Conservation (phyloP, 2,888 invertebrate species). For the Autographa gamma region DNA sequence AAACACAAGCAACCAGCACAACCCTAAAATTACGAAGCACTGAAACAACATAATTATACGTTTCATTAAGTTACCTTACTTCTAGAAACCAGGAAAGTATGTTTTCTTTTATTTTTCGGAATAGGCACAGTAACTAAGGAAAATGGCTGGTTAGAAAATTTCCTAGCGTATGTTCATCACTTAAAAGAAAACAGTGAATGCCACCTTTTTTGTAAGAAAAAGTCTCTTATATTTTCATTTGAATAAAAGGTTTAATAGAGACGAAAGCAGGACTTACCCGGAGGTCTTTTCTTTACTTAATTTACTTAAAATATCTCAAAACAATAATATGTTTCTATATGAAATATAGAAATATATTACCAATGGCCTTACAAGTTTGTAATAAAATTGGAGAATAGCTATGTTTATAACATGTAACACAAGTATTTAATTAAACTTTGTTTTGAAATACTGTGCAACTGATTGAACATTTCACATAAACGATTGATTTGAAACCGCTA, state of each 20-base stretch:
- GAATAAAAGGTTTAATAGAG: constrained; percentile 28
- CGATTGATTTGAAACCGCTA: too few relatives aligned
- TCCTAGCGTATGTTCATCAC: constrained; percentile 32
- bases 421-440: too few relatives aligned
- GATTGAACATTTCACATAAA: too few relatives aligned
- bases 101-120: background rate
- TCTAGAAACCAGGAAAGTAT: background rate
- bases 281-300: constrained; percentile 11
- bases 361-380: too few relatives aligned
- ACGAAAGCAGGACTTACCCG: constrained; percentile 15
- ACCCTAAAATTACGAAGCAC: background rate
- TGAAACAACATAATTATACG: constrained; percentile 7
- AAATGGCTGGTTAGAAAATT: constrained; percentile 11
- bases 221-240: constrained; percentile 29
- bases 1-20: background rate
- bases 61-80: background rate
- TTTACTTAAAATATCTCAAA: constrained; percentile 13
- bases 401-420: too few relatives aligned
- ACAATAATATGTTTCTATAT: constrained; percentile 5
- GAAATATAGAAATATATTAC: background rate
- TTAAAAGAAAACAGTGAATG: constrained; percentile 35
- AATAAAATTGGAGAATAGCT: too few relatives aligned
- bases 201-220: constrained; percentile 18
- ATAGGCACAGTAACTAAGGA: background rate
- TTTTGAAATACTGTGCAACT: too few relatives aligned